Conservation (phyloP, 2,113 vertebrate species). For the Telmatochromis sp. region DNA sequence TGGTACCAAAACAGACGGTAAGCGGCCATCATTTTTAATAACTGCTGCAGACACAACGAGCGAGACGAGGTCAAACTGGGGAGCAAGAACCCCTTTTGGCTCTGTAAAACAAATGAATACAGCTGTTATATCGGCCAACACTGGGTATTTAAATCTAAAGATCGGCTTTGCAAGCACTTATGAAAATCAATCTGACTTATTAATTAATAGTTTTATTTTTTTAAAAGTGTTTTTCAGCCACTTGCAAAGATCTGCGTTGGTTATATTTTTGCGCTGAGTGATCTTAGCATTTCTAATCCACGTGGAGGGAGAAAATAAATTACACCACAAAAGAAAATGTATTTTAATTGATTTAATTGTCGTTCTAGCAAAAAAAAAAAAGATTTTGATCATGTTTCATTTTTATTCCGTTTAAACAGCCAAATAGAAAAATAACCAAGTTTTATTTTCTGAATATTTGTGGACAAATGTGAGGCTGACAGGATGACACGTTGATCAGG, state of each 20-base stretch:
- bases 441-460: background rate
- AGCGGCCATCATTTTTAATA: background rate
- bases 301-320: background rate
- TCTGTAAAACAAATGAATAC: background rate
- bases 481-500: background rate
- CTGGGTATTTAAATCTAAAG: background rate
- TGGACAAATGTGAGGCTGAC: background rate
- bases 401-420: background rate
- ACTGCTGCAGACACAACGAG: background rate
- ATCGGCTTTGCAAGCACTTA: background rate
- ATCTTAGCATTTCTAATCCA: background rate
- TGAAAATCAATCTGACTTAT: background rate
- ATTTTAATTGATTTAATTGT: background rate
- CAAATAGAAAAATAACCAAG: background rate
- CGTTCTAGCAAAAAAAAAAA: fast-evolving
- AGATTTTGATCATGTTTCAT: background rate
- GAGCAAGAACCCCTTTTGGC: background rate
- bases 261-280: background rate
- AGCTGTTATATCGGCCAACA: background rate
- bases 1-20: constrained; percentile 96
- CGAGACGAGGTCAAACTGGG: background rate
- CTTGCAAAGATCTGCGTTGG: background rate
- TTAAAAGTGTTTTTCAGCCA: background rate
- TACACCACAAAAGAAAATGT: background rate
- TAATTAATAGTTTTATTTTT: background rate